phyloP scores from a whole-genome alignment of 1,140 invertebrate genomes.

The Oryzaephilus surinamensis region DNA sequence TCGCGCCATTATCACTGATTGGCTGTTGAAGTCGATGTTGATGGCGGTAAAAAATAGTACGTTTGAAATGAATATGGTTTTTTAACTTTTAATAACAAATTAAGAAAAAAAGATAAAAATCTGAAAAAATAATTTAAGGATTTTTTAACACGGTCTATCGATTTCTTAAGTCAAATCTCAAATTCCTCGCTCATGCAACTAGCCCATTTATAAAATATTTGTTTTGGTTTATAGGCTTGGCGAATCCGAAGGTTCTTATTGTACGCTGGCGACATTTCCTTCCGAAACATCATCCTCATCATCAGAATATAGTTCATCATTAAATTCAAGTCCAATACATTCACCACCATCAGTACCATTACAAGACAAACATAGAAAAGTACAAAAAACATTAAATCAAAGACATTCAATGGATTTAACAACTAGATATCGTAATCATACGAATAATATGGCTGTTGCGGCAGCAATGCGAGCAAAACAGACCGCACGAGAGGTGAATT shows the following conservation, averaged over 20 bases:
- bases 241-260: constrained; percentile 37
- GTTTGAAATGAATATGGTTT: no score
- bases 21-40: no score
- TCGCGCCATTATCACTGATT: no score
- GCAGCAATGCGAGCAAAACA: constrained; percentile 23
- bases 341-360: constrained; percentile 27
- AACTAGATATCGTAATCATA: constrained; percentile 22
- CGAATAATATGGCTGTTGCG: constrained; percentile 18
- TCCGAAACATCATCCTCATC: constrained; percentile 21
- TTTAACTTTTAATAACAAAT: no score
- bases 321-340: constrained; percentile 20
- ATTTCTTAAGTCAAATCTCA: no score
- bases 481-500: constrained; percentile 28
- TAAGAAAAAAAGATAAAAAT: no score
- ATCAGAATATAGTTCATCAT: no score
- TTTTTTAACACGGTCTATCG: no score
- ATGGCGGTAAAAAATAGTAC: no score
- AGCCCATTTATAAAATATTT: neutral
- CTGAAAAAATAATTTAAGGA: no score
- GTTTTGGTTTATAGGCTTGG: constrained; percentile 25
- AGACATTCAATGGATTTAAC: constrained; percentile 17
- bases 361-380: constrained; percentile 23
- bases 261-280: constrained; percentile 35
- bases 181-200: no score
- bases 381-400: constrained; percentile 14